Base-by-base conservation (phyloP, 2,113 vertebrate species). In the Calyptomena viridis region DNA sequence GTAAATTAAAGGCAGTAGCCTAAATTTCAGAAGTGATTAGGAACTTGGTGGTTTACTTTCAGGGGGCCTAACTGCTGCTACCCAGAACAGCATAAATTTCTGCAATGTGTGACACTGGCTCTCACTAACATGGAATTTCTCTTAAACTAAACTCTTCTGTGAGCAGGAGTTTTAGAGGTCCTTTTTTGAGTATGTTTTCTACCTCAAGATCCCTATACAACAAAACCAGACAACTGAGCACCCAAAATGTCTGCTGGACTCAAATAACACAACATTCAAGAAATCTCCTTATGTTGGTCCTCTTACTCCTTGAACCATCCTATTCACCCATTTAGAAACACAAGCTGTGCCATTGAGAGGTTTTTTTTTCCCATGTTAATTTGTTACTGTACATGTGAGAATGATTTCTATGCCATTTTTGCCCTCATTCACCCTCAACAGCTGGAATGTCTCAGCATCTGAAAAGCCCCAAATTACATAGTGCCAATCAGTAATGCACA, bases 21-120 rank as follows among this genome's bases (percentile, higher is more conserved):
- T 84, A 47, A 85, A 96, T 91, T 94, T 94, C 63, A 71, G 22
- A 83, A 80, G 30, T 22, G 10, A 47, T 85, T 93, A 83, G 27
- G 14, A 90, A 71, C 4, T 23, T 52, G 12, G 14, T 49, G 14
- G 28, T 35, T 89, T 90, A 50, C 9, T 62, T 91, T 67, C 30
- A 49, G n/a, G 33, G 31, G 18, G 5, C 14, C 7, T 23, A 76
- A 46, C 21, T 14, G 12, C 76, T 59, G 47, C 55, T 66, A 52
- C 14, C 12, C 75, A 62, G 79, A 91, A 8, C 24, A 86, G 59
- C 17, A 16, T 71, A 21, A 44, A 55, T 89, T 79, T 94, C 66
- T 77, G 24, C 44, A 69, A 52, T 58, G 8, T 63, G 18, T 62
- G 55, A 60, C 47, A 68, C 17, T 55, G 33, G 20, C 37, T 89